phyloP scores from a whole-genome alignment of 2,113 vertebrate species.

The Elanoides forficatus region DNA sequence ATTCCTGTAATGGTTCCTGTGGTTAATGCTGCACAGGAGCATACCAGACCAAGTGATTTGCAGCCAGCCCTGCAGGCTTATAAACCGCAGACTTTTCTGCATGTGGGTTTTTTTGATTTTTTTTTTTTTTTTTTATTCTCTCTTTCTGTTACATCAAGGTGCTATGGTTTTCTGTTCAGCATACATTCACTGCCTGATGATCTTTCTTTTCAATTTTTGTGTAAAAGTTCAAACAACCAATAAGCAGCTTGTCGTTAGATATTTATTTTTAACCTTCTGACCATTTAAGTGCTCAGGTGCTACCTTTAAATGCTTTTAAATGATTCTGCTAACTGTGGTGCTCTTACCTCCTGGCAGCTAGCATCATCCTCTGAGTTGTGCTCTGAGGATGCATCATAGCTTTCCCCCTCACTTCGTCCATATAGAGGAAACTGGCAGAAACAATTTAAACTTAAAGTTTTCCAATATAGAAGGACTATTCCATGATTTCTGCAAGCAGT shows the following conservation, averaged over 20 bases:
- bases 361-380: not conserved
- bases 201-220: not conserved
- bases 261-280: not conserved
- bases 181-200: not conserved
- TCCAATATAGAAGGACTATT: rapidly evolving
- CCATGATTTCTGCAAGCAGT: not conserved
- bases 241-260: not conserved
- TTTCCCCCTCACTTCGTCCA: not conserved
- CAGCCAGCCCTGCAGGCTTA: not conserved
- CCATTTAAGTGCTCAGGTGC: not conserved
- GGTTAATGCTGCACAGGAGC: not conserved
- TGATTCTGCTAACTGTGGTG: not conserved
- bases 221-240: not conserved
- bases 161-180: not conserved
- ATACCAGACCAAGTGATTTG: not conserved
- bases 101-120: rapidly evolving
- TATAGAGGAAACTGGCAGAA: not conserved
- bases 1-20: constrained; percentile 30
- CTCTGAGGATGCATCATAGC: not conserved
- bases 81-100: not conserved
- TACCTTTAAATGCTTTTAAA: not conserved
- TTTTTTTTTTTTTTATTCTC: not conserved
- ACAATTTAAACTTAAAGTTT: not conserved
- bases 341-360: not conserved
- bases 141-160: not conserved